A percentile compares a stretch with the other conserved stretches of the same genome.
Evolutionary conservation across 2,113 vertebrate genomes (phyloP).

Genomic region (Cromileptes altivelis): DNA sequence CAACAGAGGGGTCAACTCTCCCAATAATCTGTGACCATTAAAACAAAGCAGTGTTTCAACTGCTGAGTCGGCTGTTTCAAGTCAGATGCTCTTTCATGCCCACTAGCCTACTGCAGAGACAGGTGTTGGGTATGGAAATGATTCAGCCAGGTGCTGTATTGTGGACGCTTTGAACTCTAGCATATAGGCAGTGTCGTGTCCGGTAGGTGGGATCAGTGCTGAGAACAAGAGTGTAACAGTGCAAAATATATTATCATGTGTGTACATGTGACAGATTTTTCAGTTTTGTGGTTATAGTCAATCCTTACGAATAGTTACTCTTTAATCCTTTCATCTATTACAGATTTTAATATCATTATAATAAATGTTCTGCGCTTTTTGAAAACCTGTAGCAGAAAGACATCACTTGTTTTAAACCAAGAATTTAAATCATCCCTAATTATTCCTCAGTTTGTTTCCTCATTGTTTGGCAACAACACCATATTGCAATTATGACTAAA

Average conservation of each 20-base stretch:
- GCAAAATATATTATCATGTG: neutral
- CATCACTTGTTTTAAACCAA: neutral
- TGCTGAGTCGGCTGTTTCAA: slow-evolving; percentile 45
- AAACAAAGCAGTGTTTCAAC: slow-evolving; percentile 55
- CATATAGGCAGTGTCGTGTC: neutral
- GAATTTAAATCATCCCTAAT: slow-evolving; percentile 21
- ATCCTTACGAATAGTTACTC: no score
- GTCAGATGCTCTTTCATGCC: slow-evolving; percentile 18
- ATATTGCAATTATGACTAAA: slow-evolving; percentile 39
- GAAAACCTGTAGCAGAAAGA: neutral
- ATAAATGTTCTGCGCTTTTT: neutral
- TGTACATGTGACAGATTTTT: no score
- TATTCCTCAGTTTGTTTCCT: slow-evolving; percentile 26
- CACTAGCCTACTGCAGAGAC: slow-evolving; percentile 17
- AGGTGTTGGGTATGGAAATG: slow-evolving; percentile 35
- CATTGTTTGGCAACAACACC: slow-evolving; percentile 37
- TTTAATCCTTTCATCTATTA: neutral
- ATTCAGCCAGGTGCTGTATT: slow-evolving; percentile 19
- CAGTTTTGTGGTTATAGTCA: neutral
- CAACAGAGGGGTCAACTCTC: slow-evolving; percentile 55
- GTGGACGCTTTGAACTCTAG: slow-evolving; percentile 19
- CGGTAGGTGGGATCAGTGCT: slow-evolving; percentile 17
- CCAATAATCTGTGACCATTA: slow-evolving; percentile 65
- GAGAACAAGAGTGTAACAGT: neutral
- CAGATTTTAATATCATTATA: neutral